phyloP scores from a whole-genome alignment of 2,888 invertebrate genomes.

The Microctonus aethiopoides region DNA sequence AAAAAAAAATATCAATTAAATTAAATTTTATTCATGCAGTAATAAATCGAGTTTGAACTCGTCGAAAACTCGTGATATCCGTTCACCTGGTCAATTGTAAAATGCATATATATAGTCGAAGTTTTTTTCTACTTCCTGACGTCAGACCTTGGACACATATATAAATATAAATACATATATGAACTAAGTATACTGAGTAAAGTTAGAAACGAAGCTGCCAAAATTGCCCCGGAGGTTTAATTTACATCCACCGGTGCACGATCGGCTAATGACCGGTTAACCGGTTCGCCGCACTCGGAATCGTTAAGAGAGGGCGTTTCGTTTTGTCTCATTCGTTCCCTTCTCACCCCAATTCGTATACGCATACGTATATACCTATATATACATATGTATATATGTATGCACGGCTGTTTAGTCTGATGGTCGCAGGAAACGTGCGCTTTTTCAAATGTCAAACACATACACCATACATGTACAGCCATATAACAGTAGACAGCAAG shows the following conservation, averaged over 20 bases:
- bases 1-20: not conserved
- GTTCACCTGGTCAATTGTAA: slow-evolving; percentile 57
- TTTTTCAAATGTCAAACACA: slow-evolving; percentile 21
- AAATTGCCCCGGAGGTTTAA: slow-evolving; percentile 55
- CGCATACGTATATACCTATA: too few species aligned
- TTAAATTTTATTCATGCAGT: too few species aligned
- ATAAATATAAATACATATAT: too few species aligned
- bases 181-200: not conserved
- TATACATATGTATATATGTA: too few species aligned
- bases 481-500: not conserved
- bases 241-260: slow-evolving; percentile 61
- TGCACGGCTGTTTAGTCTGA: slow-evolving; percentile 18
- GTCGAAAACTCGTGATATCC: slow-evolving; percentile 47
- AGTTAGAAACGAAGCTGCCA: slow-evolving; percentile 22
- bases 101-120: slow-evolving; percentile 41
- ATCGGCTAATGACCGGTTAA: slow-evolving; percentile 68
- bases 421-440: slow-evolving; percentile 23
- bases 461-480: not conserved
- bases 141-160: not conserved
- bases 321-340: slow-evolving; percentile 22
- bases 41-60: slow-evolving; percentile 12
- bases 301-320: slow-evolving; percentile 46
- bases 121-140: slow-evolving; percentile 32
- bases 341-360: not conserved
- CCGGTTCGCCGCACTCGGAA: slow-evolving; percentile 62